Evolutionary conservation across 2,113 vertebrate species (phyloP).

Genomic region (Prionailurus viverrinus): DNA sequence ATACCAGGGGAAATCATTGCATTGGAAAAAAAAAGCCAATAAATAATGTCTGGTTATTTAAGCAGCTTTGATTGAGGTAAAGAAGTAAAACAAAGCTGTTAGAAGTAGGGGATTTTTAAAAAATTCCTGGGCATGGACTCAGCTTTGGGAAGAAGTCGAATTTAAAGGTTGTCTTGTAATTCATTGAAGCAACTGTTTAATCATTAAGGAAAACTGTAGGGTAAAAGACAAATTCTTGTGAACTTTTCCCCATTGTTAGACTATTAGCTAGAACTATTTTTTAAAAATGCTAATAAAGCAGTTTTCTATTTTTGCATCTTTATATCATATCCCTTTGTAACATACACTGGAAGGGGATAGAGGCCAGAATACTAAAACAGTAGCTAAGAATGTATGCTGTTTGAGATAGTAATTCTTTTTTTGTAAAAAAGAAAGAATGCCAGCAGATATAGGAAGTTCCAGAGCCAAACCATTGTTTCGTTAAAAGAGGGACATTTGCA

Average conservation of each 20-base stretch:
- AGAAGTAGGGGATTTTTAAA: conserved; percentile 30
- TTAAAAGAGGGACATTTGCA: conserved; percentile 43
- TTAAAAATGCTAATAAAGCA: conserved; percentile 46
- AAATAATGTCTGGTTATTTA: conserved; percentile 4
- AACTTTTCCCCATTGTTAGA: background rate
- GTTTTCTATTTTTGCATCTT: conserved; percentile 27
- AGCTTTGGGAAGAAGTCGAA: conserved; percentile 16
- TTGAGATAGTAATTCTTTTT: conserved; percentile 26
- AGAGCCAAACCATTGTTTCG: conserved; percentile 27
- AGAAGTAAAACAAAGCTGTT: conserved; percentile 37
- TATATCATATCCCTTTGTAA: background rate
- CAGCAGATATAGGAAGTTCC: background rate
- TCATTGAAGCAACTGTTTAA: conserved; percentile 54
- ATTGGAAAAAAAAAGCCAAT: background rate
- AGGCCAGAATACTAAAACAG: background rate
- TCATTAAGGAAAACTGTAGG: conserved; percentile 36
- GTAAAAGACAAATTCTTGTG: conserved; percentile 43
- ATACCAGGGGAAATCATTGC: conserved; percentile 24
- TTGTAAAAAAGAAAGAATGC: conserved; percentile 15
- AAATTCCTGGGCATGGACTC: background rate
- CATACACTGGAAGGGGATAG: background rate
- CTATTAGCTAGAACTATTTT: conserved; percentile 53
- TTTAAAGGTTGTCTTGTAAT: conserved; percentile 41
- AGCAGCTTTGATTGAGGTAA: conserved; percentile 31
- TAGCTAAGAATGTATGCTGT: conserved; percentile 13